Percentiles rank a stretch among this genome's conserved stretches.
These are phyloP conservation scores for Anolis carolinensis DNA, from an alignment of 2,113 vertebrate species.

Conservation along the genomic window DNA sequence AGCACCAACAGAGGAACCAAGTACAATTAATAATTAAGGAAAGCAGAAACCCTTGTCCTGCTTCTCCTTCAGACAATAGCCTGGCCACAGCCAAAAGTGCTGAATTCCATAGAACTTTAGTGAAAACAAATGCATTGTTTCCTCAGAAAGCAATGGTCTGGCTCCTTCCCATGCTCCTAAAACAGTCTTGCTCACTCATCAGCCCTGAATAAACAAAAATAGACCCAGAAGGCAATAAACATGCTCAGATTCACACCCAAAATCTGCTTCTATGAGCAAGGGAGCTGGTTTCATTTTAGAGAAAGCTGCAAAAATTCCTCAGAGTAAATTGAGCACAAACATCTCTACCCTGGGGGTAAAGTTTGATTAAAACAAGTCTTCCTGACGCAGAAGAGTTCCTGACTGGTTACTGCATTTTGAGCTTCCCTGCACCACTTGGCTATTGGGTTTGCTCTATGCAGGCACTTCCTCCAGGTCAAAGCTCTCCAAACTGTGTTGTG, in stretches of 20 bases:
- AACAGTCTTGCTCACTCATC: neutral
- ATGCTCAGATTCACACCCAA: slow-evolving; percentile 15
- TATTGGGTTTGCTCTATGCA: neutral
- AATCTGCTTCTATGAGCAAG: slow-evolving; percentile 28
- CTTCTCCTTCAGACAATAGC: slow-evolving; percentile 24
- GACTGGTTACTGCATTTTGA: slow-evolving; percentile 40
- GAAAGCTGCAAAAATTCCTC: slow-evolving; percentile 68
- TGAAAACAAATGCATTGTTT: slow-evolving; percentile 25
- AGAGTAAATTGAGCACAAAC: slow-evolving; percentile 67
- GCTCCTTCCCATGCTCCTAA: neutral
- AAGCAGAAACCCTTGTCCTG: neutral
- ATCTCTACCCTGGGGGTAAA: slow-evolving; percentile 67
- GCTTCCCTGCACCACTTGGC: slow-evolving; percentile 13
- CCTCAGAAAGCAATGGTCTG: neutral
- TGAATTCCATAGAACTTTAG: slow-evolving; percentile 18
- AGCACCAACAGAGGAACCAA: neutral
- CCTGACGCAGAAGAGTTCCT: slow-evolving; percentile 60
- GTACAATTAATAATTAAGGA: slow-evolving; percentile 17
- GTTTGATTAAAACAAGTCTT: slow-evolving; percentile 65
- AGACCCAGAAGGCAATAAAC: slow-evolving; percentile 18
- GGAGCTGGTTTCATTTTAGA: slow-evolving; percentile 64
- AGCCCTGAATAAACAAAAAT: neutral
- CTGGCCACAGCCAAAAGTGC: slow-evolving; percentile 17
- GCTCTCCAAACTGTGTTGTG: no score
- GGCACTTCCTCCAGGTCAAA: neutral